Evolutionary conservation across 2,113 vertebrate species (phyloP), one percentile per base, ranked within the genome.

Genomic region (Menura novaehollandiae): DNA sequence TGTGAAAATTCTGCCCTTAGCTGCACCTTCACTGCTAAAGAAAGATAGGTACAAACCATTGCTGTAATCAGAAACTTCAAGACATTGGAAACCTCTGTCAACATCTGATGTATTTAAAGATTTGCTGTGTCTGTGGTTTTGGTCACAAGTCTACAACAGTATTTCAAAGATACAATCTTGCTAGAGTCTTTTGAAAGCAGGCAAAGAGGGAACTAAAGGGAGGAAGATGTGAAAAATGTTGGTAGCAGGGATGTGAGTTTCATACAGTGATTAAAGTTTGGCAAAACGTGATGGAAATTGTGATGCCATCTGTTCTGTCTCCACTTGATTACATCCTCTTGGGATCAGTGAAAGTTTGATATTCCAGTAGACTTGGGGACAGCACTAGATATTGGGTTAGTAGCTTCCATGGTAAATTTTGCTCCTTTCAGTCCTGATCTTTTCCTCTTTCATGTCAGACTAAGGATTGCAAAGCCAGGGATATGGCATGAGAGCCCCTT

Each of bases 121-220:
- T 49, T 52, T 85, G 10, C 15, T 43, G 1, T 46, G 2, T 22
- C 69, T 64, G 3, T 64, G 35, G 13, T 14, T 88, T 74, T 85
- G 32, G 64, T 85, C 46, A 28, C n/a, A 53, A 56, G 17, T 73
- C 53, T 76, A 18, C 20, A 46, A 6, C 5, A 39, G 51, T 17
- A 9, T 64, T 80, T 24, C 0, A 1, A 19, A 46, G 24, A 27
- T 8, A 18, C 3, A 21, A 0, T 23, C 53, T 68, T 85, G 56
- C 13, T 32, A 51, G 72, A 49, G 27, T 39, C 32, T 69, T 46
- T 39, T 44, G 43, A 49, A 71, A 92, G 52, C 37, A 69, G 30
- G 16, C 9, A 83, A 39, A 53, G 56, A 60, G 27, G 15, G 23
- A 81, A 19, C 6, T n/a, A 28, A 39, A 7, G 24, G 19, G 19